Conservation (phyloP, 92 coral and sea anemone species). For the Paramuricea clavata region DNA sequence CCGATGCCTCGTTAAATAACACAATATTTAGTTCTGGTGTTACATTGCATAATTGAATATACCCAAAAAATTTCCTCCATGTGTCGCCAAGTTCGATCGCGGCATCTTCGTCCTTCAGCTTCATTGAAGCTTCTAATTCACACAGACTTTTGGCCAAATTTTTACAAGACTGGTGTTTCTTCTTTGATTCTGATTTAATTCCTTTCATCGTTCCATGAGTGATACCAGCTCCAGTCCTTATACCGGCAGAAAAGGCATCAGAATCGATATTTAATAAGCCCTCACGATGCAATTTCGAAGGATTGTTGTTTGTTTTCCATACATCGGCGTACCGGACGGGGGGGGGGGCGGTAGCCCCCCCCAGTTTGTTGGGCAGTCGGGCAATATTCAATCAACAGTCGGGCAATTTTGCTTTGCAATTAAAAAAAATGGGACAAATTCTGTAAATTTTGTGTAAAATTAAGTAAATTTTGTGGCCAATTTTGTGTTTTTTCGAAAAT, state of each 20-base stretch:
- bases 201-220: conserved; percentile 10
- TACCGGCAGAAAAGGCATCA: conserved; percentile 32
- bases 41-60: conserved; percentile 16
- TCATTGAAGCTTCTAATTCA: background rate
- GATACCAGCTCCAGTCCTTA: conserved; percentile 30
- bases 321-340: no score
- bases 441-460: no score
- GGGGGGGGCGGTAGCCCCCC: no score
- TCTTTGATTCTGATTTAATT: conserved; percentile 6
- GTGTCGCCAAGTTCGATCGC: conserved; percentile 29
- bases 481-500: no score
- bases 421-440: no score
- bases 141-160: conserved; percentile 5
- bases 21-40: conserved; percentile 11
- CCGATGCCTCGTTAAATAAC: conserved; percentile 45
- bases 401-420: no score
- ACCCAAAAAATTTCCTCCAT: conserved; percentile 39
- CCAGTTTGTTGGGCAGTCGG: no score
- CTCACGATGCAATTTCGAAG: conserved; percentile 38
- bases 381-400: no score
- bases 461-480: no score
- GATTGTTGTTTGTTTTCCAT: background rate
- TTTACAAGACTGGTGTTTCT: background rate
- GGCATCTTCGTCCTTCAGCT: background rate
- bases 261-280: background rate